Percentiles rank a stretch among this genome's conserved stretches.
Evolutionary conservation across 2,797 vertebrate genomes (phyloP).

Genomic region (Yasuhikotakia modesta): DNA sequence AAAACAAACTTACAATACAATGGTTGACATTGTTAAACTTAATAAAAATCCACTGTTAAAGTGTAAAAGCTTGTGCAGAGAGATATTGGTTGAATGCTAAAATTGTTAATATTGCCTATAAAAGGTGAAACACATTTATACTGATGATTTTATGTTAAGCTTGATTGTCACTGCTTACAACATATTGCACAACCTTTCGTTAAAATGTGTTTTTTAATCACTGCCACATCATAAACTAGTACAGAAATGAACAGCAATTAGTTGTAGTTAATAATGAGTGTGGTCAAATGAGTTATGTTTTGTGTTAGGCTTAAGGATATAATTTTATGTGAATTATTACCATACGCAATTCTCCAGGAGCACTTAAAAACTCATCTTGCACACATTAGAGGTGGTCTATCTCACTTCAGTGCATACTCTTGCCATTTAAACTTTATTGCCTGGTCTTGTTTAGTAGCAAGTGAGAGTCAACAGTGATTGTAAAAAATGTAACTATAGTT

Average conservation of each 20-base stretch:
- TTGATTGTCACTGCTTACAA: slow-evolving; percentile 26
- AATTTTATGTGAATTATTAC: slow-evolving; percentile 69
- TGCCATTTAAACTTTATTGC: slow-evolving; percentile 59
- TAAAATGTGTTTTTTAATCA: slow-evolving; percentile 35
- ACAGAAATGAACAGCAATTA: slow-evolving; percentile 63
- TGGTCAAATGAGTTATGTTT: slow-evolving; percentile 63
- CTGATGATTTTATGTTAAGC: slow-evolving; percentile 44
- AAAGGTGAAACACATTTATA: background rate
- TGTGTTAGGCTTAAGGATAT: slow-evolving; percentile 64
- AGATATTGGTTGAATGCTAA: background rate
- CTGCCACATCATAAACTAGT: slow-evolving; percentile 48
- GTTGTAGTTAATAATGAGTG: slow-evolving; percentile 64
- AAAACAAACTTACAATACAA: background rate
- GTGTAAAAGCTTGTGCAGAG: background rate
- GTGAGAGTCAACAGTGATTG: slow-evolving; percentile 35
- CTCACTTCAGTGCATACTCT: slow-evolving; percentile 45
- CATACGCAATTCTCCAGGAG: slow-evolving; percentile 61
- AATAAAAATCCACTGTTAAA: background rate
- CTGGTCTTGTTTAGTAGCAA: slow-evolving; percentile 50
- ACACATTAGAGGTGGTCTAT: slow-evolving; percentile 58
- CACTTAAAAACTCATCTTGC: slow-evolving; percentile 62
- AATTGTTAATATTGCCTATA: background rate
- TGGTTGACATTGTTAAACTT: background rate
- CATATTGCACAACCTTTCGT: slow-evolving; percentile 51
- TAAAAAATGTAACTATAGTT: slow-evolving; percentile 5